These are phyloP conservation scores for Prochilodus magdalenae DNA, from an alignment of 2,113 vertebrate species.

Conservation along the genomic window DNA sequence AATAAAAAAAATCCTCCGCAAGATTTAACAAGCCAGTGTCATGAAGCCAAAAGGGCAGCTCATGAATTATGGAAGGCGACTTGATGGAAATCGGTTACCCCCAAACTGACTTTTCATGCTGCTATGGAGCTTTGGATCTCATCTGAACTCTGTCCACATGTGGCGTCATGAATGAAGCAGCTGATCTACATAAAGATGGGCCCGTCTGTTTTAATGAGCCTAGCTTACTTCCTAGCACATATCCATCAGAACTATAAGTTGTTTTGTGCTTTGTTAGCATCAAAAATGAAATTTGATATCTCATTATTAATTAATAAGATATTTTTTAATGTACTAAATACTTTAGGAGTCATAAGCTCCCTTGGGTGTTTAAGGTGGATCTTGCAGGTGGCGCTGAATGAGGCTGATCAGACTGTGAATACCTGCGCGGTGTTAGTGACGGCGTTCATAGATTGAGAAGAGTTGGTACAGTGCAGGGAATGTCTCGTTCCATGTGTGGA, in stretches of 20 bases:
- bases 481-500: too few relatives aligned
- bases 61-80: constrained; percentile 73
- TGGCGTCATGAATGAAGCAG: constrained; percentile 6
- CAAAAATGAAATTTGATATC: too few relatives aligned
- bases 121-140: neutral
- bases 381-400: too few relatives aligned
- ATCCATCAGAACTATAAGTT: neutral
- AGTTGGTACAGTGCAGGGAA: too few relatives aligned
- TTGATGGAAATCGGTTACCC: constrained; percentile 66
- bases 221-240: neutral
- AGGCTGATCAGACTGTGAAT: too few relatives aligned
- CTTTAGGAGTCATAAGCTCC: too few relatives aligned
- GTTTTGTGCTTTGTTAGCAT: neutral
- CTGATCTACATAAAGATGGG: constrained; percentile 4
- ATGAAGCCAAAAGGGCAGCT: constrained; percentile 69
- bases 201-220: constrained; percentile 1
- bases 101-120: constrained; percentile 24
- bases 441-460: too few relatives aligned
- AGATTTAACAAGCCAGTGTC: constrained; percentile 74
- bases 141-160: neutral
- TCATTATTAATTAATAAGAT: too few relatives aligned
- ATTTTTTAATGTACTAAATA: too few relatives aligned
- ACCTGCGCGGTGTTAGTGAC: too few relatives aligned
- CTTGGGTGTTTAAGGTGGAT: too few relatives aligned
- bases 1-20: constrained; percentile 63